phyloP scores from a whole-genome alignment of 2,113 vertebrate species.

The Hippocampus comes region DNA sequence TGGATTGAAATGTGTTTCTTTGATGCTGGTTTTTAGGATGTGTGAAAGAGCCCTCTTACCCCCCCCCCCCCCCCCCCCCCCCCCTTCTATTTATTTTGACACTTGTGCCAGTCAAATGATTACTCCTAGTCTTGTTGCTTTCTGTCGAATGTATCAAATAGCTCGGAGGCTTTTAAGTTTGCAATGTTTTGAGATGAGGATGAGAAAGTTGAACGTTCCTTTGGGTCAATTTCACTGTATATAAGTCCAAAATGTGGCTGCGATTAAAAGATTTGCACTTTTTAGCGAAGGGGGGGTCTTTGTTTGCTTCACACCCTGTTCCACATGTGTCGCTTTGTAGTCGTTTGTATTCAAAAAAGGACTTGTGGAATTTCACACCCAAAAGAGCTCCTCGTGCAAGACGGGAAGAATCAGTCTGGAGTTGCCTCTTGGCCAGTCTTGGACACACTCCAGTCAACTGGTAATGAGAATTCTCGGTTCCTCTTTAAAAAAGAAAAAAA shows the following conservation, averaged over 20 bases:
- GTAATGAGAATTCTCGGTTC: not conserved
- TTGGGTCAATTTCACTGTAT: constrained; percentile 74
- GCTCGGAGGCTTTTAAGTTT: constrained; percentile 48
- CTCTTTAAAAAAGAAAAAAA: not conserved
- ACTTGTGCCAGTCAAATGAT: constrained; percentile 62
- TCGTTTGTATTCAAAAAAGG: constrained; percentile 49
- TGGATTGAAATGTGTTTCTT: constrained; percentile 56
- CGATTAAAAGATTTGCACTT: constrained; percentile 81
- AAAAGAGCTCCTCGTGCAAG: not conserved
- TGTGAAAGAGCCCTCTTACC: not conserved
- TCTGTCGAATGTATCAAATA: constrained; percentile 67
- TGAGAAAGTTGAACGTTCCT: constrained; percentile 49
- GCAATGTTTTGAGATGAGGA: constrained; percentile 34
- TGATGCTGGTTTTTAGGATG: constrained; percentile 53
- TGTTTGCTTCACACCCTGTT: constrained; percentile 5
- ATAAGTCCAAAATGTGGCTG: constrained; percentile 70
- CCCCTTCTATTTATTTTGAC: constrained; percentile 45
- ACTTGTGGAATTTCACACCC: not conserved
- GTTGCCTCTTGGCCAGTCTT: not conserved
- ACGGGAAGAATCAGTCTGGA: not conserved
- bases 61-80: not conserved
- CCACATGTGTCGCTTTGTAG: constrained; percentile 30
- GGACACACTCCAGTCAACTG: not conserved
- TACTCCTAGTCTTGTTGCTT: constrained; percentile 34
- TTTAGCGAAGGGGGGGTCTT: constrained; percentile 36